Conservation (phyloP, 1,140 invertebrate genomes). For the Rhagoletis zephyria region DNA sequence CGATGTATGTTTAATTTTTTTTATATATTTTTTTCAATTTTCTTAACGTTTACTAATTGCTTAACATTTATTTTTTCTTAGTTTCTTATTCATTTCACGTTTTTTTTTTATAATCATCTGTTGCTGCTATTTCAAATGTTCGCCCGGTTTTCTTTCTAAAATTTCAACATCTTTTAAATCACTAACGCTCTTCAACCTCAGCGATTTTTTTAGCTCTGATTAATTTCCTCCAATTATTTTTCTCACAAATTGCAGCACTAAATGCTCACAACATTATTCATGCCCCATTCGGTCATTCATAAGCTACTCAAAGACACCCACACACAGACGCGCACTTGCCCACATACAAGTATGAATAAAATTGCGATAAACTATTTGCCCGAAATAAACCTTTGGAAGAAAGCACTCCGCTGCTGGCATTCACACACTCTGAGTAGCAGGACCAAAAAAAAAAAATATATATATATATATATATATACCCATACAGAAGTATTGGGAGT, state of each 20-base stretch:
- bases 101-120: too few species aligned
- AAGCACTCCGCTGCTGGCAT: neutral
- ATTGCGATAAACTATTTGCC: neutral
- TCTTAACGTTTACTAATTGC: too few species aligned
- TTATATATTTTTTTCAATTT: too few species aligned
- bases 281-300: conserved; percentile 32
- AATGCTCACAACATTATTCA: conserved; percentile 23
- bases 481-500: neutral
- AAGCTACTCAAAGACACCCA: conserved; percentile 1
- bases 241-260: neutral
- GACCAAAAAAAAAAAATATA: neutral
- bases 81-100: too few species aligned
- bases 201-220: too few species aligned
- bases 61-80: too few species aligned
- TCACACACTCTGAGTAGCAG: neutral
- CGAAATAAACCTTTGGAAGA: neutral
- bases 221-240: too few species aligned
- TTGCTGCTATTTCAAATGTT: too few species aligned
- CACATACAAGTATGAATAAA: neutral
- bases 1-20: too few species aligned
- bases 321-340: neutral
- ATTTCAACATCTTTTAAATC: too few species aligned
- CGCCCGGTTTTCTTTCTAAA: too few species aligned
- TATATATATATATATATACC: neutral
- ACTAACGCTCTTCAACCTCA: too few species aligned